phyloP scores from a whole-genome alignment of 2,113 vertebrate species.

The Cervus canadensis region DNA sequence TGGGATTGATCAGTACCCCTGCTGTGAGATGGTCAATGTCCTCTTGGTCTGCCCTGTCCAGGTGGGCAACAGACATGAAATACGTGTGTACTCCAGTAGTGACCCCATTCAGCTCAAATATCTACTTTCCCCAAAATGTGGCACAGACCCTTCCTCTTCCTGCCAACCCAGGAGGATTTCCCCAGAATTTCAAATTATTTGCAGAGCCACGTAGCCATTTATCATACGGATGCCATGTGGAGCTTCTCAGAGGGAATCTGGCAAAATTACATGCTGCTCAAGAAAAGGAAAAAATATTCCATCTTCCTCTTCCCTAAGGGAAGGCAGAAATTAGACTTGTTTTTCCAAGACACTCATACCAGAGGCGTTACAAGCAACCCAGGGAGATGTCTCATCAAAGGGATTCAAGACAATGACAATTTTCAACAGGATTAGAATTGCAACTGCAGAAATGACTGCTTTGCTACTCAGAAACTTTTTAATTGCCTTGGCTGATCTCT shows the following conservation, averaged over 20 bases:
- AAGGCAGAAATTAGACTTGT: not conserved
- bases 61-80: not conserved
- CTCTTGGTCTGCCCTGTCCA: not conserved
- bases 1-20: not conserved
- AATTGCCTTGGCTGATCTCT: not conserved
- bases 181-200: not conserved
- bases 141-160: not conserved
- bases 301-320: not conserved
- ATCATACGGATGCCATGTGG: not conserved
- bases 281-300: not conserved
- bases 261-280: not conserved
- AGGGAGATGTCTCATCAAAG: not conserved
- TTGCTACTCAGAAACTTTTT: not conserved
- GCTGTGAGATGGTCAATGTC: fast-evolving
- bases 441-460: not conserved
- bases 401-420: not conserved
- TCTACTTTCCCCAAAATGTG: not conserved
- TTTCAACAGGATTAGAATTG: not conserved
- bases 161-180: not conserved
- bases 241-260: not conserved
- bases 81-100: fast-evolving
- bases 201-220: not conserved
- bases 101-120: not conserved
- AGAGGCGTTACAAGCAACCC: not conserved
- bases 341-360: not conserved